Evolutionary conservation across 30 jellyfish, hydroid and myxozoan species (phyloP), one percentile per base, ranked within the genome.

Genomic region (Euphysa ruthae): DNA sequence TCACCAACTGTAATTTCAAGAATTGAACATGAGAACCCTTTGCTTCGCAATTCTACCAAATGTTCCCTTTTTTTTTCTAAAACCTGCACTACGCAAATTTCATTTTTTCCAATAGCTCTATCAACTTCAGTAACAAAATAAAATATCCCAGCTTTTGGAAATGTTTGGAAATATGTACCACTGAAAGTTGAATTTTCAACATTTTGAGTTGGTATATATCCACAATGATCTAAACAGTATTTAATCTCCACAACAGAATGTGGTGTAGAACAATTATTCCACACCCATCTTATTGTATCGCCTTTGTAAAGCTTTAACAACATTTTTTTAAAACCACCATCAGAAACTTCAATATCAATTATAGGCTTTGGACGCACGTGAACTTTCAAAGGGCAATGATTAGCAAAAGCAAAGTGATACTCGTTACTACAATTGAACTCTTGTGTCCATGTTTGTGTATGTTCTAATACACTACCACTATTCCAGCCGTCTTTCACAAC

Each of bases 361-460:
- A 68, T 31, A 16, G 80, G 80, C 54, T 68, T 68, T 35, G 54
- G 80, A 15, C 29, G 44, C 29, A 68, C 80, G 35, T 43, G 55
- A 49, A 68, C 80, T 68, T 49, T 68, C 3, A 68, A 50, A 7
- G 52, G 52, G 28, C 26, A 25, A 34, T 68, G 80, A 0, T 22
- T 10, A 0, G 80, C 80, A 43, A 68, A 68, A 0, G 44, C 46
- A 30, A 68, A 68, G 19, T 26, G 21, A 50, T 68, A 68, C 74
- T 68, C 80, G 32, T 68, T 68, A 0, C 69, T 29, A 28, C 74
- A 68, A 27, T 50, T 68, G 35, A 68, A 68, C 34, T 68, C 80
- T 27, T 68, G 80, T 4, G 80, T 68, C 80, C 80, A 68, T 7
- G 69, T 68, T 27, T 68, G 80, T 43, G 80, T 68, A 15, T 26